These are phyloP conservation scores for Tetramorium alpestre DNA, from an alignment of 1,140 invertebrate species.

Conservation along the genomic window DNA sequence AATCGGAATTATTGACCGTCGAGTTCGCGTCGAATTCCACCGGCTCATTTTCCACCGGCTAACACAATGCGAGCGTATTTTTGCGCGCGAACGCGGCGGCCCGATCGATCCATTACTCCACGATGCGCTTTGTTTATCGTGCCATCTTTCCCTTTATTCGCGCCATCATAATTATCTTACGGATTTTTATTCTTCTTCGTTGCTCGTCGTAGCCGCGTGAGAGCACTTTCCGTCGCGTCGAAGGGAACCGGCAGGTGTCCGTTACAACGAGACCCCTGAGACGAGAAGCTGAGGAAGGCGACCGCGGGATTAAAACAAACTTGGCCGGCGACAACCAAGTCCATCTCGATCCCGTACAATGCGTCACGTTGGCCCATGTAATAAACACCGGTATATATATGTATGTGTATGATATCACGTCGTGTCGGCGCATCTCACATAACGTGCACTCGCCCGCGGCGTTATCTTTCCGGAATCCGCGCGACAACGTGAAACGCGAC, in stretches of 20 bases:
- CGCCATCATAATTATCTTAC: not conserved
- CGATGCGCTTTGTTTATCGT: not conserved
- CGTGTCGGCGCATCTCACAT: not conserved
- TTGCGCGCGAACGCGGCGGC: constrained; percentile 2
- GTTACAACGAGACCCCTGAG: constrained; percentile 15
- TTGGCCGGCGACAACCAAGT: constrained; percentile 11
- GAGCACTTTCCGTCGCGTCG: not conserved
- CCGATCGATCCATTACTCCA: constrained; percentile 19
- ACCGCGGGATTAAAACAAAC: constrained; percentile 45
- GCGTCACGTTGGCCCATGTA: not conserved
- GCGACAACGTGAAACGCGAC: constrained; percentile 41
- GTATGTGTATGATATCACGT: not conserved
- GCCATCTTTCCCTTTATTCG: not conserved
- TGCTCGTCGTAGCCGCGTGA: not conserved
- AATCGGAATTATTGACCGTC: constrained; percentile 52
- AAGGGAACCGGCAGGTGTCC: constrained; percentile 38
- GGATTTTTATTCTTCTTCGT: not conserved
- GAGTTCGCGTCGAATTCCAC: not conserved
- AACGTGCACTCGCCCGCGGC: not conserved
- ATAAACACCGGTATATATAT: not conserved
- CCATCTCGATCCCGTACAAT: constrained; percentile 13
- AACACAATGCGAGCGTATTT: constrained; percentile 21
- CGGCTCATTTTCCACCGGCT: constrained; percentile 31
- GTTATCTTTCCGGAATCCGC: constrained; percentile 60
- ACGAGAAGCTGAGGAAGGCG: constrained; percentile 30